phyloP scores from a whole-genome alignment of 2,888 invertebrate species.

The Euplagia quadripunctaria region DNA sequence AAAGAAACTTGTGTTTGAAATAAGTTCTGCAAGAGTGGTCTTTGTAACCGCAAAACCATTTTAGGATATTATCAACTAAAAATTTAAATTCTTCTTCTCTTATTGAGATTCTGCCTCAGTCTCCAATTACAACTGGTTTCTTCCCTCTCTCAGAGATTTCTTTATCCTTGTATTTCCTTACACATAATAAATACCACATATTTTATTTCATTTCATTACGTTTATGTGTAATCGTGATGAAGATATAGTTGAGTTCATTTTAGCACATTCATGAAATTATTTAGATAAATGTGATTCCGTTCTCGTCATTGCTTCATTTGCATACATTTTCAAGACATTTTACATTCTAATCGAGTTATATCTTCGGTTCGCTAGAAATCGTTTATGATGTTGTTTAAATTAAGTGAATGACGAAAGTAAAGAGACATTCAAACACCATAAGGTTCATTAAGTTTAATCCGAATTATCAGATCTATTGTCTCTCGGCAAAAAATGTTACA shows the following conservation, averaged over 20 bases:
- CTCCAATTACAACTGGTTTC: neutral
- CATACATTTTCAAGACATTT: constrained; percentile 18
- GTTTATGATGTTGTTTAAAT: neutral
- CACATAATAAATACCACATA: neutral
- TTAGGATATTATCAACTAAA: no score
- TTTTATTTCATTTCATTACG: neutral
- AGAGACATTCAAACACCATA: neutral
- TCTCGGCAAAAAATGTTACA: neutral
- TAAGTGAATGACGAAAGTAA: neutral
- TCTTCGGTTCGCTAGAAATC: constrained; percentile 4
- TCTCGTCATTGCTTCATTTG: constrained; percentile 16
- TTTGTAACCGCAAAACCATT: no score
- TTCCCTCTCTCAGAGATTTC: neutral
- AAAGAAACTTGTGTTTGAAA: no score
- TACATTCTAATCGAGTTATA: constrained; percentile 7
- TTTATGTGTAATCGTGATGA: neutral
- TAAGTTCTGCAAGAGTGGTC: no score
- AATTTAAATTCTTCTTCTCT: no score
- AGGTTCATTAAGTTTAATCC: neutral
- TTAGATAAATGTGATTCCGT: constrained; percentile 2
- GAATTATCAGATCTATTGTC: neutral
- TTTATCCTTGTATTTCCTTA: neutral
- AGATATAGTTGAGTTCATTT: neutral
- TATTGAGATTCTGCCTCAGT: no score
- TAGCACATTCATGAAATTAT: constrained; percentile 16